Conservation (phyloP, 2,113 vertebrate species). For the Desmodus rotundus region DNA sequence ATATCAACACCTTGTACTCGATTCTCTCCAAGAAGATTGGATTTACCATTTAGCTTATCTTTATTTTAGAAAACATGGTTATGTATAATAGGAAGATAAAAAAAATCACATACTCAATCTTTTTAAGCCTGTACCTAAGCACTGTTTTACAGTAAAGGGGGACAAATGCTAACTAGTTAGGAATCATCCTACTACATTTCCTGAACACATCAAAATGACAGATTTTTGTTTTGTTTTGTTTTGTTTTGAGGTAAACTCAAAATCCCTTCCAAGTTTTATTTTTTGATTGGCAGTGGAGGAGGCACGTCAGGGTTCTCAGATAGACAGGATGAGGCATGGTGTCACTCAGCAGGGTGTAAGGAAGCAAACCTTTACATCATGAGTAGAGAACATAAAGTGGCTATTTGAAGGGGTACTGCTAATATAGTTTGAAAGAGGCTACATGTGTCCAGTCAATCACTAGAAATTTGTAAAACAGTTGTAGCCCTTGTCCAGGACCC, state of each 20-base stretch:
- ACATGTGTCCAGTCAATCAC: background rate
- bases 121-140: background rate
- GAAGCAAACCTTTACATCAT: background rate
- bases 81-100: background rate
- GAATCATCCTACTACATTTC: background rate
- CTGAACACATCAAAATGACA: background rate
- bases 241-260: background rate
- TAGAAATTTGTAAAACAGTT: background rate
- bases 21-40: background rate
- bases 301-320: background rate
- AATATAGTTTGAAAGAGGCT: background rate
- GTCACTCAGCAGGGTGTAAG: background rate
- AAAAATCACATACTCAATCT: background rate
- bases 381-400: background rate
- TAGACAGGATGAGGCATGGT: background rate
- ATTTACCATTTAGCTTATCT: background rate
- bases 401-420: background rate
- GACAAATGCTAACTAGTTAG: background rate
- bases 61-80: background rate
- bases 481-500: background rate
- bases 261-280: background rate
- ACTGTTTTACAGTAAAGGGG: background rate
- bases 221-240: background rate
- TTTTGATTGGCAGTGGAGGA: background rate
- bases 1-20: background rate